Evolutionary conservation across 2,888 invertebrate genomes (phyloP), one percentile per base, ranked within the genome.

Genomic region (Drepanosiphum platanoidis): DNA sequence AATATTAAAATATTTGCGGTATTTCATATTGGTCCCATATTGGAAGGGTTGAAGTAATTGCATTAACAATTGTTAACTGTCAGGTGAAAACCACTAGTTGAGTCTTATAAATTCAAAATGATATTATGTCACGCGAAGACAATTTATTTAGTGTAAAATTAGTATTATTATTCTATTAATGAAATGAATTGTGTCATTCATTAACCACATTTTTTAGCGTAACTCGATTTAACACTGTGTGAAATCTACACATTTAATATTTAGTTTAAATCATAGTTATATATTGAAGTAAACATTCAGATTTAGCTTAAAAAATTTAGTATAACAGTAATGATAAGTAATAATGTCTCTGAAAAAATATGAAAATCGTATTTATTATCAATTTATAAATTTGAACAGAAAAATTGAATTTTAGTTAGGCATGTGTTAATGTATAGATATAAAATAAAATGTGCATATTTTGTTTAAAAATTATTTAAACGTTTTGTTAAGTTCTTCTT

Each of bases 1-100:
- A 66, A 46, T 13, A 46, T 68, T 32, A 27, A 58, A 36, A 27
- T 66, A 15, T 64, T 66, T 42, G 11, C 22, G 42, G 22, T 22
- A 78, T 30, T n/a, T 61, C 42, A 18, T 22, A 7, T 42, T 46
- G 42, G 7, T 52, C 27, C 18, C n/a, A 58, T 36, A 36, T 42
- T 64, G 30, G 9, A 34, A 68, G 46, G n/a, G 30, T 71, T 71
- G 30, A 71, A 32, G 3, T 27, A 42, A 36, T 70, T 61, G 32
- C 32, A 32, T 81, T 39, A 39, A 39, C 27, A 80, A 58, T 58
- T 70, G 11, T 66, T 68, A 1, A 42, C 42, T 27, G 74, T 46
- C 46, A 42, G 66, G 83, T 66, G n/a, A 58, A 83, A 64, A 46
- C 83, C 83, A 83, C 83, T 74, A 74, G 83, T 83, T 83, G 83